Percentiles rank a stretch among this genome's conserved stretches.
Conservation (phyloP, 2,113 vertebrate genomes). For the Macrotus californicus region DNA sequence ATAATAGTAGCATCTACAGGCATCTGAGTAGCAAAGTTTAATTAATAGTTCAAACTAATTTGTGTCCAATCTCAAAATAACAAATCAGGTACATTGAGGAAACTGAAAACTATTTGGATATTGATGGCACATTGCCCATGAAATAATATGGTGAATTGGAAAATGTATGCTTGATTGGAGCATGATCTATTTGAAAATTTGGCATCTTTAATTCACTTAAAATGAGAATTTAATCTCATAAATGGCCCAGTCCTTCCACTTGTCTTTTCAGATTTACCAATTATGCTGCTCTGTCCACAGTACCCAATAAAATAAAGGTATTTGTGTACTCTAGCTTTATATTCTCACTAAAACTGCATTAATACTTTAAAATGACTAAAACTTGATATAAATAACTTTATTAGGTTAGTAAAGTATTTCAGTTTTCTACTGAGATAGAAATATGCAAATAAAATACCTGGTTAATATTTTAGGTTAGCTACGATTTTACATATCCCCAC, state of each 20-base stretch:
- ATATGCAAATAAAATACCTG: neutral
- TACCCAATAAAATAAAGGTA: neutral
- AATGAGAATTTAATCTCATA: neutral
- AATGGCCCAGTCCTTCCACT: neutral
- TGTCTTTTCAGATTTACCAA: neutral
- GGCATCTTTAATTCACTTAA: neutral
- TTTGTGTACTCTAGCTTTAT: neutral
- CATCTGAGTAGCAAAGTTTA: neutral
- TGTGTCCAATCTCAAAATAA: neutral
- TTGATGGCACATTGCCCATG: neutral
- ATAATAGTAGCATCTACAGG: neutral
- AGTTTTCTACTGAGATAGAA: neutral
- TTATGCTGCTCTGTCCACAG: neutral
- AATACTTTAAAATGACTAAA: neutral
- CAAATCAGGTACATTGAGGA: neutral
- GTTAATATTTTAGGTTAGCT: neutral
- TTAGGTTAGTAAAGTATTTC: neutral
- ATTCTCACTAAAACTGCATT: neutral
- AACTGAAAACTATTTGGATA: neutral
- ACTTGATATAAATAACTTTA: neutral
- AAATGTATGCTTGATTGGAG: neutral
- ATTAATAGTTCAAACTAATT: neutral
- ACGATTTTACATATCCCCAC: neutral
- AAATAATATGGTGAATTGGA: neutral
- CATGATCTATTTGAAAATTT: neutral